Evolutionary conservation across 2,113 vertebrate genomes (phyloP), one percentile per base, ranked within the genome.

Genomic region (Sceloporus tristichus): DNA sequence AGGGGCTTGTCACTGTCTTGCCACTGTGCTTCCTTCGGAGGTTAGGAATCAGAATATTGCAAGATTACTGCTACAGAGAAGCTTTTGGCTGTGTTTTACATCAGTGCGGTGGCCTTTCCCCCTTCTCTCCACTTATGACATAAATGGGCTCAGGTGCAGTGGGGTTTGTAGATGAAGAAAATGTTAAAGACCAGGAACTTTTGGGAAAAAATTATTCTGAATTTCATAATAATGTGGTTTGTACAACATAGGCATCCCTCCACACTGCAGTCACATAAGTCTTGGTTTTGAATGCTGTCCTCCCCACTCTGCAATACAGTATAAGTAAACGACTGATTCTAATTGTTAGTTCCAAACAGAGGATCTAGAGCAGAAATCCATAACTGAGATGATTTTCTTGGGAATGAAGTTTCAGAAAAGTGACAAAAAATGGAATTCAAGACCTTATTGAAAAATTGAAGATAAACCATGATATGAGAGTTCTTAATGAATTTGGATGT

Each of bases 1-100:
- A 77, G 74, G 56, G 38, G 84, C 56, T 82, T 82, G 25, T 76
- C 56, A 25, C 25, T 87, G 56, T 66, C 79, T 87, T 87, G 70
- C 19, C 71, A 75, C 71, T 76, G 29, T 75, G 79, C 54, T 48
- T 82, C 27, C 40, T 75, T 81, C 48, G 42, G 54, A 75, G 71
- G 59, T 77, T 74, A 86, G 70, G 62, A 87, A 65, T 82, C 70
- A 75, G 73, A 85, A 62, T 25, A 65, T 23, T 29, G 73, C 54
- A 25, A 77, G 34, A 77, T 42, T 85, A 65, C 23, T 65, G 54
- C 53, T 38, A 34, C 56, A 82, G 40, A 65, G 56, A 87, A 42
- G 25, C 38, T 66, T 77, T 65, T 48, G 74, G 25, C 34, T 48
- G 38, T 77, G 70, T 65, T 87, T 53, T 87, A 66, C 79, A 48